Conservation (phyloP, 2,888 invertebrate genomes). For the Melanophora roralis region DNA sequence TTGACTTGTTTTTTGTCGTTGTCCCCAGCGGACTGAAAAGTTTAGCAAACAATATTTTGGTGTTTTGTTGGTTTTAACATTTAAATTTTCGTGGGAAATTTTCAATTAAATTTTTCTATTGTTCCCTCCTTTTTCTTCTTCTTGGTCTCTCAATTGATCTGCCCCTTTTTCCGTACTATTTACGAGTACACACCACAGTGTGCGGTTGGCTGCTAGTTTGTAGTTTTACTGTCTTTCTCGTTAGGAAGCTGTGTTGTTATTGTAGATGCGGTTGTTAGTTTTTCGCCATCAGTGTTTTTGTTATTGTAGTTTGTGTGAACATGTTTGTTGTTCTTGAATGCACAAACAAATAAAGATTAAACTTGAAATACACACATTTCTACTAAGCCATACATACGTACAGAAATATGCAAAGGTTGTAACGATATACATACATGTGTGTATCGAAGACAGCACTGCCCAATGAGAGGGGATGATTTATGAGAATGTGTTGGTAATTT, state of each 20-base stretch:
- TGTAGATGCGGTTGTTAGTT: constrained; percentile 14
- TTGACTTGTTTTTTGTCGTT: constrained; percentile 4
- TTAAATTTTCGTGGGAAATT: constrained; percentile 52
- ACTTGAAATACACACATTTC: neutral
- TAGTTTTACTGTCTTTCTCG: neutral
- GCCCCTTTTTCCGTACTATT: constrained; percentile 1
- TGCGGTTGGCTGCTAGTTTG: constrained; percentile 23
- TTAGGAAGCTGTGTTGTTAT: constrained; percentile 30
- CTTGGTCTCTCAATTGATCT: neutral
- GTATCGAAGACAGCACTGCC: too few relatives aligned
- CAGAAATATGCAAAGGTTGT: neutral
- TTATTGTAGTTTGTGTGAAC: constrained; percentile 13
- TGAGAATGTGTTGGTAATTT: too few relatives aligned
- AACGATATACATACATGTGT: neutral
- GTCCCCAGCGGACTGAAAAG: constrained; percentile 44
- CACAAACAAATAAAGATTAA: constrained; percentile 34
- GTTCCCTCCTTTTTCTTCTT: neutral
- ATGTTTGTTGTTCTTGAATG: constrained; percentile 15
- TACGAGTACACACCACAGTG: constrained; percentile 52
- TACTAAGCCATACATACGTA: neutral
- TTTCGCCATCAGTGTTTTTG: neutral
- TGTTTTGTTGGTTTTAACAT: constrained; percentile 38
- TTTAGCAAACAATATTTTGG: constrained; percentile 54
- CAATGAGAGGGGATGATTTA: too few relatives aligned
- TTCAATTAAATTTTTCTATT: constrained; percentile 51